phyloP scores from a whole-genome alignment of 2,113 vertebrate genomes.

The Oxyruncus cristatus region DNA sequence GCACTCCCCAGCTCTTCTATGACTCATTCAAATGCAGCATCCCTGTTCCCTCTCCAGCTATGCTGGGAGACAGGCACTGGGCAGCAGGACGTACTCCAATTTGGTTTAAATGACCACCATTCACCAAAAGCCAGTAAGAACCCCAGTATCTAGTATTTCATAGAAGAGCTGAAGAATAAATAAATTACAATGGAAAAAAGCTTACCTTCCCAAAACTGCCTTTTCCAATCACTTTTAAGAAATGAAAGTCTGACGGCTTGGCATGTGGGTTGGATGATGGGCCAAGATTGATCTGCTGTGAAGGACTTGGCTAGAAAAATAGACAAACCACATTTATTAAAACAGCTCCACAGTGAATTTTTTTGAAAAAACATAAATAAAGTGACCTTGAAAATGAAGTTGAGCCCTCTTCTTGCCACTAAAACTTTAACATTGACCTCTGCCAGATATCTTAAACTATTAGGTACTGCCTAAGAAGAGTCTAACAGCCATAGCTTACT shows the following conservation, averaged over 20 bases:
- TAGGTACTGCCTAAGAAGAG: neutral
- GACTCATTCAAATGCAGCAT: neutral
- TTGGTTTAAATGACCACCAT: neutral
- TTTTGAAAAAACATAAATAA: neutral
- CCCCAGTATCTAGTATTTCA: fast-evolving
- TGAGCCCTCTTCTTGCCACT: neutral
- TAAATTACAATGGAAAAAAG: neutral
- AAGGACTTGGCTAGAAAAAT: conserved; percentile 88
- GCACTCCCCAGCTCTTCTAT: neutral
- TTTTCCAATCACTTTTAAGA: conserved; percentile 97
- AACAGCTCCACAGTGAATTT: neutral
- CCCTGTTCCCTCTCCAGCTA: neutral
- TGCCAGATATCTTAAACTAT: neutral
- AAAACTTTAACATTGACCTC: neutral
- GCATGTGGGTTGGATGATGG: conserved; percentile 97
- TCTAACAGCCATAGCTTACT: neutral
- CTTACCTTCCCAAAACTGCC: conserved; percentile 95
- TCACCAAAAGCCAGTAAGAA: neutral
- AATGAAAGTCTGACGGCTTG: conserved; percentile 96
- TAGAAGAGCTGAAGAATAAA: neutral
- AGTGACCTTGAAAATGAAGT: neutral
- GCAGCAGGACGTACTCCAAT: neutral
- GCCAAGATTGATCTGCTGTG: conserved; percentile 96
- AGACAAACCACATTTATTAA: neutral
- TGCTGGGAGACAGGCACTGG: neutral